These are phyloP conservation scores for Rhorus exstirpatorius DNA, from an alignment of 2,888 invertebrate species.

Conservation along the genomic window DNA sequence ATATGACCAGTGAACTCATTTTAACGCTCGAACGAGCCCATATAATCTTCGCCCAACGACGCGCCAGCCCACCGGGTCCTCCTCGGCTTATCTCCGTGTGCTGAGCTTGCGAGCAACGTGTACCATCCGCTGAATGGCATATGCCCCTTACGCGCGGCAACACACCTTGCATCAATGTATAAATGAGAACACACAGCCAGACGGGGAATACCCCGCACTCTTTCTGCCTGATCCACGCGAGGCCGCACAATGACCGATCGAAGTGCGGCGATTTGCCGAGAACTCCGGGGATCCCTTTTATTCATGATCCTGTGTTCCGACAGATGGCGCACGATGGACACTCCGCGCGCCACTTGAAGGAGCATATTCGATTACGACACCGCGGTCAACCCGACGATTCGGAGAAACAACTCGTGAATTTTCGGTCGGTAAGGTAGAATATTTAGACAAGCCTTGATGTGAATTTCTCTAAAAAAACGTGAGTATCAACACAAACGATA, in stretches of 20 bases:
- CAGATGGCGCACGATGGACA: conserved; percentile 26
- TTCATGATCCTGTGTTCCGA: background rate
- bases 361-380: background rate
- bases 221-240: background rate
- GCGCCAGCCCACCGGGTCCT: conserved; percentile 70
- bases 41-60: conserved; percentile 73
- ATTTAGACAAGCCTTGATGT: conserved; percentile 8
- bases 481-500: too few species aligned
- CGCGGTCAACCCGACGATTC: background rate
- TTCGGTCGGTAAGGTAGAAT: conserved; percentile 30
- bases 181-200: conserved; percentile 23
- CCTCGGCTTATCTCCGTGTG: conserved; percentile 1
- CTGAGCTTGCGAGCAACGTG: conserved; percentile 18
- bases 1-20: conserved; percentile 84
- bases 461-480: background rate
- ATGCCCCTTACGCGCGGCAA: conserved; percentile 38
- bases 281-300: background rate
- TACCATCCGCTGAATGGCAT: conserved; percentile 1
- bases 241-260: background rate
- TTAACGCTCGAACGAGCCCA: conserved; percentile 78
- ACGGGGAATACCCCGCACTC: conserved; percentile 6
- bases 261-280: background rate
- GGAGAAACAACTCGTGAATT: conserved; percentile 28
- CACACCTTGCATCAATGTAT: conserved; percentile 34
- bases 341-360: background rate